Evolutionary conservation across 2,888 invertebrate species (phyloP), one percentile per base, ranked within the genome.

Genomic region (Nebria brevicollis): DNA sequence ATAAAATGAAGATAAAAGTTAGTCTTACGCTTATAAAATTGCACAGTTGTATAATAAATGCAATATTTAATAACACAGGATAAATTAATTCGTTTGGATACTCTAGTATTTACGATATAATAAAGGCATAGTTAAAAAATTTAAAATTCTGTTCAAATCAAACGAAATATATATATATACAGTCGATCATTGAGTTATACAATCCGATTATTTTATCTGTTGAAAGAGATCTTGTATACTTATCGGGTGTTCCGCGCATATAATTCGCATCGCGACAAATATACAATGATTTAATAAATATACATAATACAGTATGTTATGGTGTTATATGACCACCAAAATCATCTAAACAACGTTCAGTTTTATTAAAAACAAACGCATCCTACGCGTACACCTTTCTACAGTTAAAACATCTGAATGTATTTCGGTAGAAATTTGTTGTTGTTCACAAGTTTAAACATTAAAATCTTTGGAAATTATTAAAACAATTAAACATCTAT

Each of bases 401-500:
- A 54, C 54, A 8, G 13, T 54, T 54, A 54, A 54, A 54, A 54
- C 13, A 77, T 77, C 72, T 26, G 64, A 41, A 73, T 78, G 68
- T 66, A 54, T 73, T 7, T 11, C 1, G 25, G 70, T 70, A 6
- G 10, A 70, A 7, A 26, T 70, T 70, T 15, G 25, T 11, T 66
- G 66, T 66, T 66, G 66, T 66, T 66, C 25, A 66, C 15, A 15
- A 66, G n/a, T 66, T 66, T 15, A 70, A 70, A 70, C 15, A 11
- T 8, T 13, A 74, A 74, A 42, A 76, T 76, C 76, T 34, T 66
- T 66, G 66, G 66, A 42, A 72, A 34, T 54, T 11, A 54, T 54
- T 54, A 11, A 11, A 70, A 25, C 13, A 68, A 68, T 83, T 78
- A 83, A 76, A 83, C 82, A 80, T 83, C 83, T 66, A 83, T 81